Base-by-base conservation (phyloP, 1,140 invertebrate species). In the Muscidifurax raptorellus region DNA sequence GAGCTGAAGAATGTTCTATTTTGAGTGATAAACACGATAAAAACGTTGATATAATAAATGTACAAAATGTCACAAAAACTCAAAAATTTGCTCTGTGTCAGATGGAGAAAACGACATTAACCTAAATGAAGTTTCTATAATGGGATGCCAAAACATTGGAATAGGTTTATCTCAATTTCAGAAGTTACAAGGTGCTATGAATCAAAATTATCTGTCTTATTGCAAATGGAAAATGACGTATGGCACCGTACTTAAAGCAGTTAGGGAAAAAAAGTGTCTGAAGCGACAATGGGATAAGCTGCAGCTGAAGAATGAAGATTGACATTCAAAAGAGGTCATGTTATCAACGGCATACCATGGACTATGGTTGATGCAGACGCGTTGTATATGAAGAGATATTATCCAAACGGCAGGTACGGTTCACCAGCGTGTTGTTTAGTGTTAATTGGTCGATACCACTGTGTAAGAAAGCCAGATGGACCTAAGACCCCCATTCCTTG, bases 371-470 rank as follows among this genome's bases (percentile, higher is more conserved):
- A 77, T 59, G 25, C 2, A 3, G 44, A 52, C 18, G 75, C n/a
- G 2, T 47, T 44, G 0, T 77, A 77, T 25, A 77, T 77, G 75
- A 77, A 77, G 59, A 47, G 47, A 27, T 77, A 32, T 12, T 81
- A 81, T 27, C 7, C 9, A 25, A 47, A 40, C 22, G 40, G 67
- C 0, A 9, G 30, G 12, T 67, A 69, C 18, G 59, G 69, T 32
- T 80, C 66, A 36, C 64, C 64, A 40, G 28, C 28, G 5, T 28
- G 78, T 69, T 66, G 52, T 36, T 27, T 32, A 15, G 25, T 28
- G 0, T 40, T 80, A 25, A 80, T 80, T 22, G 78, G 66, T 12
- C 9, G 13, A 22, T 28, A 36, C 13, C n/a, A n/a, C n/a, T n/a
- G n/a, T n/a, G n/a, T n/a, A n/a, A n/a, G n/a, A n/a, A n/a, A n/a